Base-by-base conservation (phyloP, 2,888 invertebrate genomes). In the Hirtodrosophila cameraria region DNA sequence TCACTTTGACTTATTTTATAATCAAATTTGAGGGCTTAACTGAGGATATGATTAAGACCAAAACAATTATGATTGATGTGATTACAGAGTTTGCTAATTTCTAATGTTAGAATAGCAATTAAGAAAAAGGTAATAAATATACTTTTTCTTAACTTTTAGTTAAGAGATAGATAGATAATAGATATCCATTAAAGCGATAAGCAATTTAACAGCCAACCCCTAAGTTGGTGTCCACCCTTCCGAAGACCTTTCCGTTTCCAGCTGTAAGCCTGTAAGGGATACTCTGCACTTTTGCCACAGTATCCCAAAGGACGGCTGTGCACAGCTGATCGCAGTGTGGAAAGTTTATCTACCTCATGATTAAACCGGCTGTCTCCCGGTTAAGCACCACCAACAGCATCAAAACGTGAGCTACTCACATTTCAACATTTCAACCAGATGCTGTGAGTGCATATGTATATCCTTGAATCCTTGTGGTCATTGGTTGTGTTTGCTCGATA, bases 401-500 rank as follows among this genome's bases (percentile, higher is more conserved):
- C 42, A 18, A 18, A 15, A 16, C 13, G 45, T 28, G 38, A 65
- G 38, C 49, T 45, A 8, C 52, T 67, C 59, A 28, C 30, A 48
- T 71, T 75, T 52, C 59, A 38, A 23, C 15, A 63, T n/a, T n/a
- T n/a, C n/a, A n/a, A n/a, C 76, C 75, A 75, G 72, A 75, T 75
- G 74, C 48, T 33, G 25, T 18, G 23, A n/a, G n/a, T n/a, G 48
- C 15, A 9, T 15, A 8, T 5, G 18, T n/a, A n/a, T n/a, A 31
- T 31, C 23, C 12, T 15, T 30, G 39, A 12, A 28, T 13, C 31
- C 28, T 46, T 52, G 53, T 36, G 70, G 75, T 53, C 70, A 74
- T 43, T 58, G 28, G 18, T 8, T 8, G 18, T 20, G 15, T 52
- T n/a, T n/a, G n/a, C n/a, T n/a, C 54, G 31, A 33, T 30, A 9